Percentiles rank a stretch among this genome's conserved stretches.
Evolutionary conservation across 2,888 invertebrate species (phyloP).

Genomic region (Siphlonurus alternatus): DNA sequence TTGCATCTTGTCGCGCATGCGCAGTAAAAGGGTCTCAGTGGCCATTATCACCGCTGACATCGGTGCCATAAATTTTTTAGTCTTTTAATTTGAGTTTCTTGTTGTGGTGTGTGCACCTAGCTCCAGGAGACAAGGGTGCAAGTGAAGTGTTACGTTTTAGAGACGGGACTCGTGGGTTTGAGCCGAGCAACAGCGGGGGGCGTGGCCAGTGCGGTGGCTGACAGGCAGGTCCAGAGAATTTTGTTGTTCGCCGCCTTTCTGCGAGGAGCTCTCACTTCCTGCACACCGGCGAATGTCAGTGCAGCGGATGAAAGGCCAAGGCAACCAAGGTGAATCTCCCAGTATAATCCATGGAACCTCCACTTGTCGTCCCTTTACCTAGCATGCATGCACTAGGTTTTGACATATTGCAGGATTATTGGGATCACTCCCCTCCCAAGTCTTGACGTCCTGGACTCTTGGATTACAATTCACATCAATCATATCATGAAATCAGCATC

Average conservation of each 20-base stretch:
- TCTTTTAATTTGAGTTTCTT: background rate
- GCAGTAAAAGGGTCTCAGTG: background rate
- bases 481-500: too few relatives aligned
- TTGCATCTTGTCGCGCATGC: background rate
- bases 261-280: background rate
- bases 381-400: background rate
- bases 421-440: too few relatives aligned
- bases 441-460: too few relatives aligned
- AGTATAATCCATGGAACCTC: too few relatives aligned
- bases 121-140: background rate
- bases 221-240: conserved; percentile 22
- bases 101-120: background rate
- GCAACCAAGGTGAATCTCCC: conserved; percentile 68
- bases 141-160: background rate
- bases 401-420: background rate
- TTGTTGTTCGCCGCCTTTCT: background rate
- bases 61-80: background rate
- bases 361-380: background rate
- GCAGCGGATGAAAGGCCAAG: conserved; percentile 75
- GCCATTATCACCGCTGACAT: background rate
- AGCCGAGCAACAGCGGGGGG: background rate
- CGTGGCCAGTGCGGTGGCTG: conserved; percentile 12
- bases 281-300: conserved; percentile 22
- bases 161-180: background rate
- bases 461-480: too few relatives aligned